Percentiles rank a stretch among this genome's conserved stretches.
phyloP scores from a whole-genome alignment of 2,888 invertebrate genomes.

The Caenorhabditis auriculariae region DNA sequence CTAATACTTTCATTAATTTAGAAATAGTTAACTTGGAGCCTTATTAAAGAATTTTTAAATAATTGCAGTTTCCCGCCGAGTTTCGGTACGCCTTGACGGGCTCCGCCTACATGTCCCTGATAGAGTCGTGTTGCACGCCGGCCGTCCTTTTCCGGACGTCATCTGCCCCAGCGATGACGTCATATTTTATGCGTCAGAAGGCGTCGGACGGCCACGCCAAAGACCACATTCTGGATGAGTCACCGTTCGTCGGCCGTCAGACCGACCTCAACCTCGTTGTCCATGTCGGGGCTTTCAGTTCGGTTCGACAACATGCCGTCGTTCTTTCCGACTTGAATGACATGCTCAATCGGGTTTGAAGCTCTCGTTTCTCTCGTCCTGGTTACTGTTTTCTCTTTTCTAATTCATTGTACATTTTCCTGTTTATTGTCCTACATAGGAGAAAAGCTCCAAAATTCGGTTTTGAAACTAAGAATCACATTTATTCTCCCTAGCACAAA shows the following conservation, averaged over 20 bases:
- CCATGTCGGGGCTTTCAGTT: slow-evolving; percentile 42
- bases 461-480: too few relatives aligned
- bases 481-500: too few relatives aligned
- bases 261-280: slow-evolving; percentile 43
- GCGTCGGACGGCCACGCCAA: slow-evolving; percentile 30
- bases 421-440: too few relatives aligned
- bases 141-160: slow-evolving; percentile 39
- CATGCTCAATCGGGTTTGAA: too few relatives aligned
- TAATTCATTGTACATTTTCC: too few relatives aligned
- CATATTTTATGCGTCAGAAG: slow-evolving; percentile 5
- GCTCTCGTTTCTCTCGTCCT: too few relatives aligned
- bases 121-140: slow-evolving; percentile 52
- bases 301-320: slow-evolving; percentile 20
- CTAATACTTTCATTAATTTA: too few relatives aligned
- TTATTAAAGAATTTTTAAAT: neutral
- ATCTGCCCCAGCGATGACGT: slow-evolving; percentile 13
- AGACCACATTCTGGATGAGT: slow-evolving; percentile 50
- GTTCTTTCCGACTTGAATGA: slow-evolving; percentile 12
- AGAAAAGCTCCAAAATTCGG: too few relatives aligned
- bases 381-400: too few relatives aligned
- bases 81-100: slow-evolving; percentile 32
- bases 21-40: slow-evolving; percentile 3
- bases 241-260: slow-evolving; percentile 31
- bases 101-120: slow-evolving; percentile 38
- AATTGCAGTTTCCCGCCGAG: slow-evolving; percentile 33